phyloP scores from a whole-genome alignment of 2,888 invertebrate species.

The Melanostoma scalare region DNA sequence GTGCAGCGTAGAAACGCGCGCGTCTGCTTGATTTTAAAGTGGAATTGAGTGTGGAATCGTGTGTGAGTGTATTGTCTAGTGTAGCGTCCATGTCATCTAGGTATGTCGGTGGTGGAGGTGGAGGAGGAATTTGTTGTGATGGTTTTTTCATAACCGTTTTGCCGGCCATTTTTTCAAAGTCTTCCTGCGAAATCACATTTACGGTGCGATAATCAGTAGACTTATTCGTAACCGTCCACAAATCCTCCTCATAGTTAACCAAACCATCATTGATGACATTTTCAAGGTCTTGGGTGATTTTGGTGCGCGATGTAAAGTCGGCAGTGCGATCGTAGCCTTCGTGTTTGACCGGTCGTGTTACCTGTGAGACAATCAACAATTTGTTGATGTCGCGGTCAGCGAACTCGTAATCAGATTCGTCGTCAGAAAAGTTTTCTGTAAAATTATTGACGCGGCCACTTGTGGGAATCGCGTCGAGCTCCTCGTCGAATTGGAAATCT shows the following conservation, averaged over 20 bases:
- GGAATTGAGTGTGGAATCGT: conserved; percentile 76
- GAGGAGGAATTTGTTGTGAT: conserved; percentile 91
- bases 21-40: conserved; percentile 81
- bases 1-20: conserved; percentile 96
- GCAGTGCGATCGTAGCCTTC: conserved; percentile 95
- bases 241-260: conserved; percentile 96
- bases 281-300: conserved; percentile 96
- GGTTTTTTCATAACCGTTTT: conserved; percentile 85
- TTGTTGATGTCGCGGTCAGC: conserved; percentile 96
- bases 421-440: conserved; percentile 90
- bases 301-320: conserved; percentile 93
- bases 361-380: conserved; percentile 96
- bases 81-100: conserved; percentile 79
- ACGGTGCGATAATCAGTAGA: conserved; percentile 90
- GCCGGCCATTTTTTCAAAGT: conserved; percentile 90
- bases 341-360: conserved; percentile 88
- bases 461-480: conserved; percentile 89
- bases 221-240: conserved; percentile 88
- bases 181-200: conserved; percentile 93
- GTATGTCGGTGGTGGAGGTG: conserved; percentile 91
- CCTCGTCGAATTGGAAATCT: conserved; percentile 98
- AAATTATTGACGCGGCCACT: conserved; percentile 91
- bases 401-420: conserved; percentile 93
- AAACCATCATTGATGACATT: conserved; percentile 99
- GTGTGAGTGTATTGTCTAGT: conserved; percentile 68